Evolutionary conservation across 1,140 invertebrate species (phyloP), one percentile per base, ranked within the genome.

Genomic region (Plutomurus gul): DNA sequence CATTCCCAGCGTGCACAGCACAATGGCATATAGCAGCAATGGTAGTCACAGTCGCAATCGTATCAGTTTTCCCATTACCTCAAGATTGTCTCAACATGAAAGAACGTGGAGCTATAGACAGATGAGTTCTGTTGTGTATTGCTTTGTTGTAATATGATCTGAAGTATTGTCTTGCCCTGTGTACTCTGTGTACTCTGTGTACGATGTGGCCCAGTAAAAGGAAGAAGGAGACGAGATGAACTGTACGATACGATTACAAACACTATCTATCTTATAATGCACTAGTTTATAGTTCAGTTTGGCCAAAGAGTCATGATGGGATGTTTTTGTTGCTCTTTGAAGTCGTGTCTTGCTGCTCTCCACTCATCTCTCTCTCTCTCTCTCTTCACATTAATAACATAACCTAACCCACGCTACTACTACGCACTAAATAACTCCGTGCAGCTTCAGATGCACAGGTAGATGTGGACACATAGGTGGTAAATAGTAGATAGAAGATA

Each of bases 271-370:
- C n/a, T n/a, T n/a, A n/a, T n/a, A n/a, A 16, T 65, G 56, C 56
- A 65, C 56, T 30, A 65, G 56, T 65, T 65, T 65, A 65, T 20
- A 51, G 47, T 65, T 65, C 18, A 65, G 25, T 65, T 65, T 65
- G 25, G 56, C 56, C 56, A n/a, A 65, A 16, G 30, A 65, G 22
- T 56, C 51, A 56, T 25, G 51, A 56, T 56, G 51, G 22, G 51
- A 56, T 33, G 56, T 65, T 65, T 65, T 65, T 65, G 56, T 65
- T 36, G 30, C 56, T n/a, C n/a, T 65, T 65, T 65, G 56, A 65
- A 65, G 56, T 65, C 56, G 56, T 65, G 56, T 30, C 56, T 65
- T 36, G 1, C 36, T 65, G 56, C 56, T 65, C 56, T 65, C 27
- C 36, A n/a, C 56, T 13, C n/a, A 13, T 43, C 39, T 65, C 56